Conservation (phyloP, 1,140 invertebrate genomes). For the Drosophila sproati region DNA sequence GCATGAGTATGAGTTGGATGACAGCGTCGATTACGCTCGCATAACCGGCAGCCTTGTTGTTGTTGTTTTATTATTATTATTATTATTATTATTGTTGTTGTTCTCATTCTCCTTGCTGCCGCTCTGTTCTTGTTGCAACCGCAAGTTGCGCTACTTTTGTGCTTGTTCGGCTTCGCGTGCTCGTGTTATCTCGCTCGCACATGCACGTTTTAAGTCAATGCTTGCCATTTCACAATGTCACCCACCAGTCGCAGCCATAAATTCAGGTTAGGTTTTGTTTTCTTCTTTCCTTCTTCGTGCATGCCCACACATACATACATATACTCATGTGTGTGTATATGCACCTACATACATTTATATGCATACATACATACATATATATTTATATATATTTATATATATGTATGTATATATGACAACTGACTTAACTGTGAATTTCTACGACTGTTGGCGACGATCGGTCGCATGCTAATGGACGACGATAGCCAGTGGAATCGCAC, state of each 20-base stretch:
- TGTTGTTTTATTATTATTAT: slow-evolving; percentile 35
- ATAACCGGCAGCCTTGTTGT: slow-evolving; percentile 51
- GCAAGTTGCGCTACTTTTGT: slow-evolving; percentile 79
- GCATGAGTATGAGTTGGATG: slow-evolving; percentile 21
- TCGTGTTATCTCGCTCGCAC: slow-evolving; percentile 28
- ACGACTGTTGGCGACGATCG: slow-evolving; percentile 53
- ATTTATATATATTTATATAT: not conserved
- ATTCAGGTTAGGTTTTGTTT: slow-evolving; percentile 53
- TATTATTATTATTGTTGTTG: slow-evolving; percentile 44
- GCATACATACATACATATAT: not conserved
- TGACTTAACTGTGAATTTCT: slow-evolving; percentile 74
- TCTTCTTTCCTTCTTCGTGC: slow-evolving; percentile 26
- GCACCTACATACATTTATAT: not conserved
- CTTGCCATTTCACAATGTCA: slow-evolving; percentile 61
- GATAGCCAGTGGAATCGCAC: slow-evolving; percentile 1
- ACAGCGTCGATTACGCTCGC: slow-evolving; percentile 63
- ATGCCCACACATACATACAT: not conserved
- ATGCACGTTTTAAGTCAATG: slow-evolving; percentile 17
- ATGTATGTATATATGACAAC: slow-evolving; percentile 31
- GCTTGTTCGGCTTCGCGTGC: slow-evolving; percentile 72
- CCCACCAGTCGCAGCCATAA: slow-evolving; percentile 48
- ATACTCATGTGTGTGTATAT: not conserved
- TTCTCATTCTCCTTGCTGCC: slow-evolving; percentile 38
- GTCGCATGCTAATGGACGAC: slow-evolving; percentile 48
- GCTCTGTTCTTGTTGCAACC: slow-evolving; percentile 51